Evolutionary conservation across 2,797 vertebrate genomes (phyloP), one percentile per base, ranked within the genome.

Genomic region (Acanthiza pusilla): DNA sequence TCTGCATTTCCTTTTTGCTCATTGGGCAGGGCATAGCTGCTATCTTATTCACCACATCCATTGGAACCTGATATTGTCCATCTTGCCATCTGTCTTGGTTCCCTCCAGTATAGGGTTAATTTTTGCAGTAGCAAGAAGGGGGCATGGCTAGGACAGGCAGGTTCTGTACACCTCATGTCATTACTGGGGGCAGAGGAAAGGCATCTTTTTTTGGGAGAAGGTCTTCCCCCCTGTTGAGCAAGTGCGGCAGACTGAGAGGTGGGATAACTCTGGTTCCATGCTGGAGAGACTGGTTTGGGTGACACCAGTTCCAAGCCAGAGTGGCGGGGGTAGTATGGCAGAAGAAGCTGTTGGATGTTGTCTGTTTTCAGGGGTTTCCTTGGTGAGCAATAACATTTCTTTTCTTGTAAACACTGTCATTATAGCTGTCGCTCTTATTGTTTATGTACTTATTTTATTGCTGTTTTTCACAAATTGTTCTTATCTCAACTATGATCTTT

Each of bases 51-150:
- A 54, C 58, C 58, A 47, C 12, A 40, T n/a, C 16, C 23, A 55
- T 5, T 47, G 42, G n/a, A 55, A 63, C 27, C 16, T 8, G n/a
- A 53, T 0, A 0, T 38, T 16, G 12, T 40, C n/a, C 29, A 47
- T 40, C 23, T 63, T 62, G 15, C 10, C 29, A 29, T 54, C 29
- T 27, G 5, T 55, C 34, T 25, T n/a, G 13, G 21, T 10, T 57
- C 36, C 8, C 17, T 26, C 9, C 13, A 17, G 16, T 9, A 55
- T 1, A 40, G 6, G 9, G 51, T 15, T 66, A 34, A 74, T 50
- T 66, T 84, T 17, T 50, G 18, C 26, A 58, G 43, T 5, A 36
- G 21, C 26, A 17, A 74, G 14, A 26, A 43, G 14, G 14, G 11
- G 21, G 22, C 13, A 67, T 4, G 15, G 10, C 4, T 18, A 30